Percentiles rank a stretch among this genome's conserved stretches.
Conservation (phyloP, 2,797 vertebrate species). For the Myripristis murdjan region DNA sequence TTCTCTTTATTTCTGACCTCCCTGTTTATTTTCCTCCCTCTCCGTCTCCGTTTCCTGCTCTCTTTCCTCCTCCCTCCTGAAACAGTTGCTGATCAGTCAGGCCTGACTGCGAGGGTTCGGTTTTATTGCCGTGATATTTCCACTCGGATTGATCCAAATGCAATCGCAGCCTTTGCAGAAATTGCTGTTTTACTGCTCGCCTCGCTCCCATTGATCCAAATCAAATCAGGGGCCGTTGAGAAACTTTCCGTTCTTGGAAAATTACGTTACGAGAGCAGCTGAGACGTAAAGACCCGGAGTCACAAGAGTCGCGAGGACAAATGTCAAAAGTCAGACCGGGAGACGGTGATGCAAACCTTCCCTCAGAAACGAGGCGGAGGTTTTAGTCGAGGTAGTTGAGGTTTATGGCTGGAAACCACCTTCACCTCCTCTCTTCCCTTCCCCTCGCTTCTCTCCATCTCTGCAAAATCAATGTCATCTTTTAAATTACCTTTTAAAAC, state of each 20-base stretch:
- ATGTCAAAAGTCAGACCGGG: constrained; percentile 24
- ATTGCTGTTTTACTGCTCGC: constrained; percentile 7
- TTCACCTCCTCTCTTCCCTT: background rate
- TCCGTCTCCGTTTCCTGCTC: too few species aligned
- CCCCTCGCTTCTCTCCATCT: too few species aligned
- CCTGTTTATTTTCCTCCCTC: too few species aligned
- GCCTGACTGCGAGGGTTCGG: background rate
- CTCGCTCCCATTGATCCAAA: constrained; percentile 20
- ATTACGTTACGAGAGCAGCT: background rate
- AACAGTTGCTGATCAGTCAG: too few species aligned
- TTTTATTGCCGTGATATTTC: constrained; percentile 25
- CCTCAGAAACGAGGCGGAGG: background rate
- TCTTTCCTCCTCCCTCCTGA: too few species aligned
- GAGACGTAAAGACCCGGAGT: background rate
- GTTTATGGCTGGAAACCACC: background rate
- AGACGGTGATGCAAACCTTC: constrained; percentile 1
- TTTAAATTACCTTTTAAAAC: too few species aligned
- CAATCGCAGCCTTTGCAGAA: constrained; percentile 18
- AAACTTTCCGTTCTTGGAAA: constrained; percentile 7
- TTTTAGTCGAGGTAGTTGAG: background rate
- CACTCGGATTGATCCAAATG: constrained; percentile 26
- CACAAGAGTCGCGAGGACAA: background rate
- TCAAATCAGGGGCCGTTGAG: constrained; percentile 23
- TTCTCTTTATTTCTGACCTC: too few species aligned
- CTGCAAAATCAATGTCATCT: too few species aligned